Evolutionary conservation across 2,888 invertebrate genomes (phyloP).

Genomic region (Bhutanitis thaidina): DNA sequence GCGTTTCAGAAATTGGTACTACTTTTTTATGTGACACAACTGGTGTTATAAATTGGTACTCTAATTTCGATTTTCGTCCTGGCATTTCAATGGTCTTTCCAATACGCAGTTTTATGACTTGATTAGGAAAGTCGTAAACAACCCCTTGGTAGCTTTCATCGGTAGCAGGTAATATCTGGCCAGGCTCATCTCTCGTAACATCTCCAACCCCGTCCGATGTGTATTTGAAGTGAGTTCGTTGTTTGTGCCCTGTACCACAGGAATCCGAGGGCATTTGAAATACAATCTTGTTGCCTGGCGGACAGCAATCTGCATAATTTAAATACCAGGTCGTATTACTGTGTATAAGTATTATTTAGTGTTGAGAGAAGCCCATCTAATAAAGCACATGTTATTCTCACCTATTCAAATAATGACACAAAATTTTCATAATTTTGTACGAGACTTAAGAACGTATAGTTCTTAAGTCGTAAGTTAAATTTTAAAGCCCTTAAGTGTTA

Average conservation of each 20-base stretch:
- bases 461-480: too few relatives aligned
- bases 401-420: too few relatives aligned
- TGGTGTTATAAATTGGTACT: constrained; percentile 70
- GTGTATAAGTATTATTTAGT: not conserved
- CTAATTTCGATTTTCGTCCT: constrained; percentile 61
- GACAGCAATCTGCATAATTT: constrained; percentile 75
- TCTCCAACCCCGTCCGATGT: constrained; percentile 66
- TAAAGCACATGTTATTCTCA: too few relatives aligned
- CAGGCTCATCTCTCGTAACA: constrained; percentile 60
- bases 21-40: constrained; percentile 38
- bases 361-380: too few relatives aligned
- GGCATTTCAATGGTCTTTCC: constrained; percentile 62
- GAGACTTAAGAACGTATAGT: not conserved
- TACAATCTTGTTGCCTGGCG: constrained; percentile 69
- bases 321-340: constrained; percentile 18
- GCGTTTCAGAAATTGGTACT: constrained; percentile 52
- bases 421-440: too few relatives aligned
- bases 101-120: constrained; percentile 65
- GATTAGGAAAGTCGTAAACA: constrained; percentile 53
- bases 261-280: constrained; percentile 67
- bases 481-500: not conserved
- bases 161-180: constrained; percentile 45
- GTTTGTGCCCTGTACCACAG: constrained; percentile 61
- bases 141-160: constrained; percentile 57
- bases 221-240: constrained; percentile 64